Base-by-base conservation (phyloP, 2,113 vertebrate species). In the Harpagus bidentatus region DNA sequence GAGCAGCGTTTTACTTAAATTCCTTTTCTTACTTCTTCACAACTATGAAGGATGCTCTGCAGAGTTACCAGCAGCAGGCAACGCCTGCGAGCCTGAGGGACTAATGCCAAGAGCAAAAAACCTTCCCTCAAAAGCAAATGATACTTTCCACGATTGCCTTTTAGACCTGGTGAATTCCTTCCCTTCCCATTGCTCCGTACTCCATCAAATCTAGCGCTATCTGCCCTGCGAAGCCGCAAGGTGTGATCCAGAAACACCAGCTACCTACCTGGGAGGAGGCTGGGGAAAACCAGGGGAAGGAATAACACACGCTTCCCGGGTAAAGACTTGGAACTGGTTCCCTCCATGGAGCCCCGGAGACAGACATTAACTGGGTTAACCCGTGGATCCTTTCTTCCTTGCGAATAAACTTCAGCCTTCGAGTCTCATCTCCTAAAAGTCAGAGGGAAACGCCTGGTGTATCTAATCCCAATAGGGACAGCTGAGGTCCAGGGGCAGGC, bases 401-500 rank as follows among this genome's bases (percentile, higher is more conserved):
- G 5, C 22, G 62, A 32, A 66, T 28, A 50, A 36, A 14, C 36
- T 45, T 15, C 69, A 40, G 38, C 6, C 56, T 63, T 31, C 17
- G 66, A 23, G 20, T 26, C 31, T 20, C 42, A 4, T 12, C n/a
- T 67, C 47, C 58, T 22, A 5, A 4, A 45, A 34, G 4, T 2
- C 45, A 2, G 3, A 71, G 31, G 62, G 25, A 61, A 25, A 34
- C 1, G 4, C 1, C 25, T 8, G 2, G 15, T 3, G 43, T 5
- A 5, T 10, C 22, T 42, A 20, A 34, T 5, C 32, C 36, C 5
- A 4, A 0, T 0, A 3, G 76, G 42, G 22, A 55, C 23, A 38
- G 31, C 52, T 15, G 69, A 61, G 63, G 13, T 16, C 6, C 12
- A 2, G 56, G 20, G 29, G 29, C n/a, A 65, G 13, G 28, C 1